Base-by-base conservation (phyloP, 1,140 invertebrate genomes). In the Pissodes strobi region DNA sequence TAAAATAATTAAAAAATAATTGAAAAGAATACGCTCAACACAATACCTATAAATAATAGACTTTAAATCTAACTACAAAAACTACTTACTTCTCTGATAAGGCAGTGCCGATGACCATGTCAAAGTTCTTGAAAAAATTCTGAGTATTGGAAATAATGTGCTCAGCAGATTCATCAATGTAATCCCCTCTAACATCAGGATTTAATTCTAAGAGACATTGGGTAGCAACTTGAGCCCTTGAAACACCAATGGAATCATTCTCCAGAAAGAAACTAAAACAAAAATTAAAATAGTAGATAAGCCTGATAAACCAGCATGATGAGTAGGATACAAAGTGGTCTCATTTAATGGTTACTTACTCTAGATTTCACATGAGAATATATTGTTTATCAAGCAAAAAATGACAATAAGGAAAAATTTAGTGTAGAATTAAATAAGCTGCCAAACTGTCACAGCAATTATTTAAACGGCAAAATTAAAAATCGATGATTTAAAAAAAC, bases 111-210 rank as follows among this genome's bases (percentile, higher is more conserved):
- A 99, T 87, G 8, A 99, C 94, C 52, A 96, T 83, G 66, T 87
- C 87, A 72, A 97, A 99, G 63, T 85, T 86, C 60, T 90, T 88
- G 71, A 98, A 97, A 80, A 95, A 95, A 60, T 90, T 88, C 22
- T 93, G 90, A 74, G 93, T 92, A 72, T 93, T 91, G 45, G 87
- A 82, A 37, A 98, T 80, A 59, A 98, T 84, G 74, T 90, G 86
- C 69, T 96, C 92, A 30, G 89, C 82, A 70, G 86, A 86, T 82
- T 98, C 95, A 74, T 95, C 92, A 6, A 98, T 89, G 74, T 90
- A 94, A 80, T 96, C 91, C 2, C 95, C 95, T 73, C 88, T 85
- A 0, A 97, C 95, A 79, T 97, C 95, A 17, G 90, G 86, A 85
- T 99, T 99, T 52, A 98, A 79, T 80, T 99, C 95, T 61, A 93